A percentile compares a stretch with the other conserved stretches of the same genome.
Evolutionary conservation across 2,888 invertebrate species (phyloP).

Genomic region (Cephus nigrinus): DNA sequence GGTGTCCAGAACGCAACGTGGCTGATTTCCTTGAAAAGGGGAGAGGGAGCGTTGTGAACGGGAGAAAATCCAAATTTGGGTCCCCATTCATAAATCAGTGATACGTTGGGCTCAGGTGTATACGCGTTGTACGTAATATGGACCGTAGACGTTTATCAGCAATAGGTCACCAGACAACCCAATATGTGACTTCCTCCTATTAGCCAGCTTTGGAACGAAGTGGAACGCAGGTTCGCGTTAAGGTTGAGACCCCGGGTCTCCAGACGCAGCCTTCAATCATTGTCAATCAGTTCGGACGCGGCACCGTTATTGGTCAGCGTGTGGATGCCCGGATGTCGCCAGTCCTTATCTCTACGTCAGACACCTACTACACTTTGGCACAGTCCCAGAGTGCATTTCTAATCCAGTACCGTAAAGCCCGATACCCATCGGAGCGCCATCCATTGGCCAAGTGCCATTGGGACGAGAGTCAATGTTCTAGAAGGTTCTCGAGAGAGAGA

Average conservation of each 20-base stretch:
- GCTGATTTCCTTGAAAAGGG: background rate
- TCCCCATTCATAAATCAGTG: background rate
- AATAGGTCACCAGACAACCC: background rate
- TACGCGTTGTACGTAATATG: background rate
- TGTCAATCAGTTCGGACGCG: constrained; percentile 54
- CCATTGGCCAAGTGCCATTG: background rate
- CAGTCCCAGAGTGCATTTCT: background rate
- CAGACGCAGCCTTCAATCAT: constrained; percentile 49
- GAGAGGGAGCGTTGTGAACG: background rate
- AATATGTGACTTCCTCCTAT: background rate
- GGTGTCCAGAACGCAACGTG: background rate
- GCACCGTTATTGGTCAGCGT: constrained; percentile 45
- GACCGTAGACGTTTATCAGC: background rate
- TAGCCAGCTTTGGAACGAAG: constrained; percentile 4
- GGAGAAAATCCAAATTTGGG: background rate
- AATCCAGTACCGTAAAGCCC: background rate
- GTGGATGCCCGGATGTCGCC: background rate
- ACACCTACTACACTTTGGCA: background rate
- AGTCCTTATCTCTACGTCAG: background rate
- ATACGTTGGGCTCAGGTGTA: background rate
- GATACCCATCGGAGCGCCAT: background rate
- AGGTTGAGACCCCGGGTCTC: constrained; percentile 22
- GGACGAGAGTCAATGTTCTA: background rate
- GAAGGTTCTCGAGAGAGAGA: background rate
- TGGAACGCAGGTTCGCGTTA: constrained; percentile 33